Conservation (phyloP, 2,113 vertebrate species). For the Sander vitreus region DNA sequence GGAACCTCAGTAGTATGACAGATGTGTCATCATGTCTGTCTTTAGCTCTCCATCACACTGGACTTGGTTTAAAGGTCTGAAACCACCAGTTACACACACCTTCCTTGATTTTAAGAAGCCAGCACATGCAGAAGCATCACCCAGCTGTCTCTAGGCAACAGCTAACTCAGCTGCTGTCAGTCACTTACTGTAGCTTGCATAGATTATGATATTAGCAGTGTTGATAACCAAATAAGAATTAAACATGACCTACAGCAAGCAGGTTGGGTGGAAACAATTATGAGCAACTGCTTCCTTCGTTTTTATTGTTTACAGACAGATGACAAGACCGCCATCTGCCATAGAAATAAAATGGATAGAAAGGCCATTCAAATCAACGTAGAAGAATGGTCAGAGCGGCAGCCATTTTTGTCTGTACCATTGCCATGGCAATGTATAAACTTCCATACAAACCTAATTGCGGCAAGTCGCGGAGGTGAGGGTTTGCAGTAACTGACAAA, state of each 20-base stretch:
- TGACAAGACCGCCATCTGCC: not conserved
- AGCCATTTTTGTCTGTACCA: too few species aligned
- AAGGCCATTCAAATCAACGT: too few species aligned
- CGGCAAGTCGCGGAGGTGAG: too few species aligned
- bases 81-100: not conserved
- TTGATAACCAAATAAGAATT: not conserved
- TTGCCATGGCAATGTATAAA: too few species aligned
- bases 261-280: not conserved
- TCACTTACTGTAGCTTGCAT: slow-evolving; percentile 3
- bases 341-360: too few species aligned
- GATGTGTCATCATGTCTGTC: not conserved
- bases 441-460: too few species aligned
- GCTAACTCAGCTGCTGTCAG: slow-evolving; percentile 13
- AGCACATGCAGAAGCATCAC: slow-evolving; percentile 5
- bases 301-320: not conserved
- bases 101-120: not conserved
- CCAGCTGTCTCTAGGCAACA: slow-evolving; percentile 56
- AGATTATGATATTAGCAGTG: slow-evolving; percentile 26
- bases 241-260: not conserved
- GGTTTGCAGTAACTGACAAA: too few species aligned
- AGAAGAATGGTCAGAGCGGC: too few species aligned
- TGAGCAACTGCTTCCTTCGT: not conserved
- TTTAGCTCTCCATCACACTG: not conserved
- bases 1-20: not conserved
- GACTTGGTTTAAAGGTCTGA: slow-evolving; percentile 1